Percentiles rank a stretch among this genome's conserved stretches.
Conservation (phyloP, 2,888 invertebrate genomes). For the Halocaridina rubra region DNA sequence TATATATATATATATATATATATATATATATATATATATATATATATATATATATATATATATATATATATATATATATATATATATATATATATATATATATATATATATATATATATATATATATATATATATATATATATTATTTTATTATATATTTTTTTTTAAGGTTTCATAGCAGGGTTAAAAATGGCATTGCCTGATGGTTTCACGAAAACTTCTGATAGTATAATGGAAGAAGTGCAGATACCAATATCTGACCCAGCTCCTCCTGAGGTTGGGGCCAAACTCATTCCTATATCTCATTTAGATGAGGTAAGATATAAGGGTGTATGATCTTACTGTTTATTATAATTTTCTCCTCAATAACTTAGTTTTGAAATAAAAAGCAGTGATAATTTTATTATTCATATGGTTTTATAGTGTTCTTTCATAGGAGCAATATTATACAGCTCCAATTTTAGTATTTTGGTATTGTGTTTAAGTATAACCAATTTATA, state of each 20-base stretch:
- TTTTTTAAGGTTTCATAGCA: slow-evolving; percentile 76
- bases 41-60: too few species aligned
- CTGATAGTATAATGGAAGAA: slow-evolving; percentile 84
- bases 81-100: too few species aligned
- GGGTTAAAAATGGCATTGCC: slow-evolving; percentile 84
- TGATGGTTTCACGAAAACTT: slow-evolving; percentile 79
- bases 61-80: too few species aligned
- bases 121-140: neutral
- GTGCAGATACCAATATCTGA: slow-evolving; percentile 83
- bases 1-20: too few species aligned
- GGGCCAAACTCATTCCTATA: slow-evolving; percentile 76
- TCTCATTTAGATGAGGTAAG: slow-evolving; percentile 76
- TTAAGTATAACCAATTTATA: neutral
- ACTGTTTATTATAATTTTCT: too few species aligned
- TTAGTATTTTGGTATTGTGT: neutral
- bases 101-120: neutral
- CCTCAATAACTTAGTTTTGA: too few species aligned
- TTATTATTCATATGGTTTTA: too few species aligned
- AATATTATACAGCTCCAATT: too few species aligned
- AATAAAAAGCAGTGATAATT: too few species aligned
- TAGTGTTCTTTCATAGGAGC: too few species aligned
- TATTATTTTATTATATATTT: neutral
- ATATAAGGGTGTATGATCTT: too few species aligned
- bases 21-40: too few species aligned
- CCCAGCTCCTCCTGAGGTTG: slow-evolving; percentile 74